phyloP scores from a whole-genome alignment of 1,140 invertebrate genomes.

The Drosophila paulistorum region DNA sequence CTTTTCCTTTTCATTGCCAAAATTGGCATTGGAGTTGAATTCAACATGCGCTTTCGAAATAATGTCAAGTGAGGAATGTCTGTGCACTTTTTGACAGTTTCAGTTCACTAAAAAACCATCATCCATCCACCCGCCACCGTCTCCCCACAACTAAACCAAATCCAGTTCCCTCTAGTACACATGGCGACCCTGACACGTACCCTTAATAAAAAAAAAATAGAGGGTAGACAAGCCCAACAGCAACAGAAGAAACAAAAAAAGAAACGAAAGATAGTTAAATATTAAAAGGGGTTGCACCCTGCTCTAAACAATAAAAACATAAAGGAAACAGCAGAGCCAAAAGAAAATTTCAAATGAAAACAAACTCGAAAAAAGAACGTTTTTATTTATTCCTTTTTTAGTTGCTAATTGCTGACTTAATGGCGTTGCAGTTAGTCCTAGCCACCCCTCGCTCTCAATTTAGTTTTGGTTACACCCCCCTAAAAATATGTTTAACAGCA shows the following conservation, averaged over 20 bases:
- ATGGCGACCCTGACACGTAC: constrained; percentile 69
- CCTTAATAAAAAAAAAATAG: constrained; percentile 75
- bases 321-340: not conserved
- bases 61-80: constrained; percentile 79
- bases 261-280: constrained; percentile 57
- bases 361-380: not conserved
- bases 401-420: constrained; percentile 79
- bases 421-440: constrained; percentile 68
- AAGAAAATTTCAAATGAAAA: constrained; percentile 3
- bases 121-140: constrained; percentile 11
- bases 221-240: not conserved
- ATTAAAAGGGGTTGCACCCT: constrained; percentile 58
- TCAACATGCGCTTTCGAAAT: constrained; percentile 74
- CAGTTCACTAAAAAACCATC: constrained; percentile 70
- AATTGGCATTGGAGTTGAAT: constrained; percentile 33
- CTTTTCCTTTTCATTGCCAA: constrained; percentile 62
- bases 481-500: not conserved
- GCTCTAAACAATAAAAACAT: constrained; percentile 40
- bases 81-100: constrained; percentile 81
- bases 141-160: constrained; percentile 47
- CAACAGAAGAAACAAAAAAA: not conserved
- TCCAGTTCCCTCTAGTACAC: constrained; percentile 43
- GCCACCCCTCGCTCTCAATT: not conserved
- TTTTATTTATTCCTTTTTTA: constrained; percentile 44
- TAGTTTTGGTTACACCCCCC: not conserved